phyloP scores from a whole-genome alignment of 2,888 invertebrate species.

The Parochlus steinenii region DNA sequence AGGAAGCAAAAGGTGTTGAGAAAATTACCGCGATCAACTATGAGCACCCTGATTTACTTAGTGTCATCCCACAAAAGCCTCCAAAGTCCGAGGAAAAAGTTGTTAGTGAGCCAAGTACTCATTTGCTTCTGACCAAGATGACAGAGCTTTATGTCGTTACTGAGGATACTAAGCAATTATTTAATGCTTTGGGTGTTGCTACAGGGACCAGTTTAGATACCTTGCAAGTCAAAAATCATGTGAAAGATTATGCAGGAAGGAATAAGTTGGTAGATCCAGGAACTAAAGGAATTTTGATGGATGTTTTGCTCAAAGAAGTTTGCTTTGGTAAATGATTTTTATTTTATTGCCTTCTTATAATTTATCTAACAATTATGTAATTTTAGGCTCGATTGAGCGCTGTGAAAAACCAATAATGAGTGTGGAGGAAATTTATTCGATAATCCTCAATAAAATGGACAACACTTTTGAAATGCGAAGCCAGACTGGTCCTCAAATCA shows the following conservation, averaged over 20 bases:
- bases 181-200: slow-evolving; percentile 29
- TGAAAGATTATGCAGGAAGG: slow-evolving; percentile 55
- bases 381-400: too few species aligned
- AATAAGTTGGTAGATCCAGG: slow-evolving; percentile 36
- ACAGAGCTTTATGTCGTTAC: slow-evolving; percentile 27
- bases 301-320: slow-evolving; percentile 22
- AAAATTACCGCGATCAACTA: slow-evolving; percentile 49
- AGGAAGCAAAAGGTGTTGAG: slow-evolving; percentile 64
- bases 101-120: not conserved
- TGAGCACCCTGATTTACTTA: slow-evolving; percentile 39
- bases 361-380: slow-evolving; percentile 4
- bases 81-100: not conserved
- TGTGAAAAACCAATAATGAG: slow-evolving; percentile 12
- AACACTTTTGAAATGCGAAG: slow-evolving; percentile 29
- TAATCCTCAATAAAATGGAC: slow-evolving; percentile 47
- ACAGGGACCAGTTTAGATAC: slow-evolving; percentile 44
- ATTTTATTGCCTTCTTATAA: too few species aligned
- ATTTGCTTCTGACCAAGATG: slow-evolving; percentile 15
- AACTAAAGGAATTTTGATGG: slow-evolving; percentile 21
- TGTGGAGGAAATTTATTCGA: slow-evolving; percentile 57
- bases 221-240: slow-evolving; percentile 43
- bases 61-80: slow-evolving; percentile 19
- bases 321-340: slow-evolving; percentile 18
- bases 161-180: slow-evolving; percentile 25
- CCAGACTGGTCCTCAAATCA: slow-evolving; percentile 23